Evolutionary conservation across 2,113 vertebrate genomes (phyloP).

Genomic region (Dromas ardeola): DNA sequence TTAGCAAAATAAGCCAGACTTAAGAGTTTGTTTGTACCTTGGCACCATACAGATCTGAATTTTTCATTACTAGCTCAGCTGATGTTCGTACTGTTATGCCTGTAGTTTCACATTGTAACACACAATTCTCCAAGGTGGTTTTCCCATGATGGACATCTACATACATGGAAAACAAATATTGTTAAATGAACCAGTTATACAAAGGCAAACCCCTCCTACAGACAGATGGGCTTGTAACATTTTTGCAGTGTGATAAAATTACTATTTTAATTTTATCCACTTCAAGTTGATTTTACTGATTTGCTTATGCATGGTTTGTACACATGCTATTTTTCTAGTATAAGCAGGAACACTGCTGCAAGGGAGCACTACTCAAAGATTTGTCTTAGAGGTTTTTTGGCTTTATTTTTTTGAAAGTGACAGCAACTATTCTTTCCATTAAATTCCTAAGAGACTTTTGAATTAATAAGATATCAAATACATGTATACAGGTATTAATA

Average conservation of each 20-base stretch:
- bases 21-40: conserved; percentile 78
- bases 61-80: conserved; percentile 88
- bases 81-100: conserved; percentile 89
- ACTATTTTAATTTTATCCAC: neutral
- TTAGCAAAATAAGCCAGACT: neutral
- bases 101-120: conserved; percentile 92
- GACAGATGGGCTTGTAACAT: neutral
- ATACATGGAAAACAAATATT: neutral
- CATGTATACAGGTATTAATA: neutral
- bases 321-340: neutral
- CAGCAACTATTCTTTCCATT: neutral
- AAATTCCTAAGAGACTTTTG: neutral
- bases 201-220: neutral
- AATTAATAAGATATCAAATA: neutral
- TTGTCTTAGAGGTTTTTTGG: neutral
- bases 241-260: neutral
- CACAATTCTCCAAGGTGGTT: conserved; percentile 90
- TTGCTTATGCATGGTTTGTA: neutral
- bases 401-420: neutral
- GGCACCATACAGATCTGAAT: conserved; percentile 94
- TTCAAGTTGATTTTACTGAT: neutral
- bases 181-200: neutral
- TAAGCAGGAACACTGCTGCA: neutral
- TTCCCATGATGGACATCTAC: conserved; percentile 89
- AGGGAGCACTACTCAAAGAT: neutral